Conservation (phyloP, 2,113 vertebrate species). For the Ifrita kowaldi region DNA sequence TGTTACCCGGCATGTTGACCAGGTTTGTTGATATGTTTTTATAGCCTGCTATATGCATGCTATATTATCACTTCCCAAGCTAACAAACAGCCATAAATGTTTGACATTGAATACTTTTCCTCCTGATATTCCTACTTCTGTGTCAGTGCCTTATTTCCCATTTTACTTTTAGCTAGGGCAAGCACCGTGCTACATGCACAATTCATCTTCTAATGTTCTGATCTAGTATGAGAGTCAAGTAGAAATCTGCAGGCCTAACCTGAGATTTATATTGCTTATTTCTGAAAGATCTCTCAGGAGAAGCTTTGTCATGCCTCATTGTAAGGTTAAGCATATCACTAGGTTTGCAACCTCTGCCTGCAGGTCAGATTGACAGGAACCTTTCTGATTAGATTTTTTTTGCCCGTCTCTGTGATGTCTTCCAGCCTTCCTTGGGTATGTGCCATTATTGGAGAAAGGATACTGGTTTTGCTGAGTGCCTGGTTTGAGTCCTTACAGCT, state of each 20-base stretch:
- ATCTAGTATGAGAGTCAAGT: not conserved
- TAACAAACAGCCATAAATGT: not conserved
- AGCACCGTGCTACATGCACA: not conserved
- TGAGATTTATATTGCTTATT: not conserved
- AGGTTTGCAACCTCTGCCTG: not conserved
- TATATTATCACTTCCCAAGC: not conserved
- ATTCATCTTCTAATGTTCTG: not conserved
- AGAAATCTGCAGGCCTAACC: not conserved
- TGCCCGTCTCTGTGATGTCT: not conserved
- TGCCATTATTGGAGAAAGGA: not conserved
- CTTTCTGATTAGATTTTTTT: not conserved
- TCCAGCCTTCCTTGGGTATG: not conserved
- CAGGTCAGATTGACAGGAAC: not conserved
- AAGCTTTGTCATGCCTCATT: not conserved
- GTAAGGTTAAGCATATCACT: not conserved
- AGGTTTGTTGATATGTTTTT: conserved; percentile 69
- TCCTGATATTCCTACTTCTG: not conserved
- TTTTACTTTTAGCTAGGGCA: not conserved
- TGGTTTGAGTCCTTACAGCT: not conserved
- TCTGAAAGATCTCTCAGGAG: not conserved
- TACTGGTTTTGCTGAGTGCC: not conserved
- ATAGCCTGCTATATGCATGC: not conserved
- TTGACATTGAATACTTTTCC: not conserved
- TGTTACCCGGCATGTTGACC: conserved; percentile 58
- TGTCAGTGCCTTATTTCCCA: not conserved